phyloP scores from a whole-genome alignment of 92 coral and sea anemone genomes.

The Bergia sp. region DNA sequence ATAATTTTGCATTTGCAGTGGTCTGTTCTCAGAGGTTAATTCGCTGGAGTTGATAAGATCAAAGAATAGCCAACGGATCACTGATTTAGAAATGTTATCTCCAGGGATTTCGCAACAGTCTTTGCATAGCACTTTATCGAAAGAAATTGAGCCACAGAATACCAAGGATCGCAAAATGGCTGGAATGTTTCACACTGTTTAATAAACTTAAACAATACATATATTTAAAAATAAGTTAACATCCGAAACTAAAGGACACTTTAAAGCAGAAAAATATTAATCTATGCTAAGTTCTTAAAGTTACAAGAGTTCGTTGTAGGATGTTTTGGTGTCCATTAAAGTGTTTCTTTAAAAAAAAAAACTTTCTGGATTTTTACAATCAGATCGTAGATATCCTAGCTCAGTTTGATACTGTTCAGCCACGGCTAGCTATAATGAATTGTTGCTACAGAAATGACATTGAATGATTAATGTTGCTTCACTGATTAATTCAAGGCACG shows the following conservation, averaged over 20 bases:
- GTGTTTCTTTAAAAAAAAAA: too few species aligned
- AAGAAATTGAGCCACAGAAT: not conserved
- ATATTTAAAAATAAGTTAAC: too few species aligned
- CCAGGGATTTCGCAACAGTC: not conserved
- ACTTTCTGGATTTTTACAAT: not conserved
- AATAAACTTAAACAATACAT: too few species aligned
- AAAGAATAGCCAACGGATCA: not conserved
- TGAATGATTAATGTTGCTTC: not conserved
- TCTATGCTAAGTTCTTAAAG: too few species aligned
- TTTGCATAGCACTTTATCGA: not conserved
- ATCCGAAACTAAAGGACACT: too few species aligned
- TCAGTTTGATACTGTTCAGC: not conserved
- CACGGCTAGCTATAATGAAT: not conserved
- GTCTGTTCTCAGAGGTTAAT: not conserved
- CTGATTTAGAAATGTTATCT: not conserved
- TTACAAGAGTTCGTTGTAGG: too few species aligned
- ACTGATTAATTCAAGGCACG: not conserved
- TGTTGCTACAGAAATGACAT: not conserved
- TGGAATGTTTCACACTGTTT: not conserved
- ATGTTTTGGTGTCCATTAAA: too few species aligned
- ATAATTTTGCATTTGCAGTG: not conserved
- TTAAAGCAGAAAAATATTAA: not conserved
- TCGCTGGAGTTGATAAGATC: not conserved
- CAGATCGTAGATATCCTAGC: not conserved
- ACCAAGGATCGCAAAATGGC: not conserved